Base-by-base conservation (phyloP, 2,113 vertebrate genomes). In the Brachionichthys hirsutus region DNA sequence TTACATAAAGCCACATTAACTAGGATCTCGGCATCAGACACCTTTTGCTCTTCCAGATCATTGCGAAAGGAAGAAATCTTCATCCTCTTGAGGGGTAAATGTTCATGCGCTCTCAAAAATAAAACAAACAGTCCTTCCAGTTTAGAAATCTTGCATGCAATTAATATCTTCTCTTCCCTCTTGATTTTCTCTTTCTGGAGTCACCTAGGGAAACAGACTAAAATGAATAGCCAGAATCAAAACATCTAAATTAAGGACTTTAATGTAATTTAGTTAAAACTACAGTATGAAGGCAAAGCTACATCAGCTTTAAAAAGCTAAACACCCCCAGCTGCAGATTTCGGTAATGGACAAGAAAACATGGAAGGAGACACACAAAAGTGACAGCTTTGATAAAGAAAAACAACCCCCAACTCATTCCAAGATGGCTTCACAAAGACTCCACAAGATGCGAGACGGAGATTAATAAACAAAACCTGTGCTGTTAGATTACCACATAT, bases 141-240 rank as follows among this genome's bases (percentile, higher is more conserved):
- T 49, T 72, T 50, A 57, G 9, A 75, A 57, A 43, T 63, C 49
- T 20, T 2, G 22, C 48, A 12, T 13, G 24, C 69, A 13, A 40
- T 88, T 63, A 91, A 57, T 59, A 87, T 79, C 83, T 91, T 46
- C 86, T 82, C 75, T 83, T 91, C 59, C 88, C 86, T 85, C 83
- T 89, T 0, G 76, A 46, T 69, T 88, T 91, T 55, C 73, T 88
- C 83, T 89, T 92, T 64, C 82, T 79, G 34, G 80, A 65, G 46
- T 70, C 75, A 75, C 90, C 90, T 92, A 74, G 15, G 50, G 30
- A 80, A 63, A 78, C 19, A 83, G 46, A 78, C 17, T 53, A 2
- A 71, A 79, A 74, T 86, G 49, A 87, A 76, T 70, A 15, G 13
- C 43, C 55, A 2, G 36, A 60, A 75, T 38, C 14, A 56, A 62